Evolutionary conservation across 2,113 vertebrate species (phyloP), one percentile per base, ranked within the genome.

Genomic region (Ictalurus punctatus): DNA sequence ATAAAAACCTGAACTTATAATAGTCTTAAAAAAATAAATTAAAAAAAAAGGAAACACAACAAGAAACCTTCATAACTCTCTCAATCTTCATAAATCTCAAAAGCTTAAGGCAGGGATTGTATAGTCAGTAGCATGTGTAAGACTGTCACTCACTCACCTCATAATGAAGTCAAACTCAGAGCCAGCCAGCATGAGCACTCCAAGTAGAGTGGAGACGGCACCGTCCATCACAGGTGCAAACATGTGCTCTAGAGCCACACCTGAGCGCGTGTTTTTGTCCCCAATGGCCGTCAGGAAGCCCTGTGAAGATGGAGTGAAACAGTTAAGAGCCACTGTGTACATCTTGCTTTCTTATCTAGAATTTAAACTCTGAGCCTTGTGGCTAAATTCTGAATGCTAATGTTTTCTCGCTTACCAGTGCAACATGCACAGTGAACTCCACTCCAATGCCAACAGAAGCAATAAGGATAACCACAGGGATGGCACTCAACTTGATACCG

Each of bases 91-190:
- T 44, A 83, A 83, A 61, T 23, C 1, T 27, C 14, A 30, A 27
- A 63, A 37, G 30, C 13, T 81, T 52, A 27, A 6, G 34, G 14
- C 23, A 65, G 6, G 1, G 65, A 54, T 59, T 76, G 7, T 12
- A 61, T 52, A 52, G 0, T 16, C 19, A 87, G 30, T 56, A 69
- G 44, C 30, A 14, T 83, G 34, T 83, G 27, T 30, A 10, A 59
- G 59, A 87, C 71, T 82, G 59, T 37, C 30, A 59, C 7, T 16
- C 56, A 83, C 89, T 90, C 95, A 99, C 98, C 98, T 98, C 96
- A 99, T 98, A 84, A 99, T 99, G 92, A 99, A 99, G 93, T 99
- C 98, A 84, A 99, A 99, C 93, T 99, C 98, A 0, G 98, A 99
- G 40, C 98, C 98, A 21, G 98, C 98, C 0, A 99, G 97, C 98